A percentile compares a stretch with the other conserved stretches of the same genome.
Conservation (phyloP, 2,113 vertebrate genomes). For the Apodemus sylvaticus region DNA sequence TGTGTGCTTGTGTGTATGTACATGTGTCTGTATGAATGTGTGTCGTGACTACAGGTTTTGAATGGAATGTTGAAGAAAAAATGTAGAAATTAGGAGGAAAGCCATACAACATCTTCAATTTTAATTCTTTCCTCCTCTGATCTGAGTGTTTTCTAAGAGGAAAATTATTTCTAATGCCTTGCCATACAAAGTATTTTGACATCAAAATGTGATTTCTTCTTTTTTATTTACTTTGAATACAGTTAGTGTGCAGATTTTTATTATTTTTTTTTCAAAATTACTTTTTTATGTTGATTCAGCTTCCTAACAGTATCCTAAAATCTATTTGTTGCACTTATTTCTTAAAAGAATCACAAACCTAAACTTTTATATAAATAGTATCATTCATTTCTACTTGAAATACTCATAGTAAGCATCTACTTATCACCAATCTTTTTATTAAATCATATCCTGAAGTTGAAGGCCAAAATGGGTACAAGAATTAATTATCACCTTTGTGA, state of each 20-base stretch:
- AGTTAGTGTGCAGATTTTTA: neutral
- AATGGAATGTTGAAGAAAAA: neutral
- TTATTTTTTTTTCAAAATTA: neutral
- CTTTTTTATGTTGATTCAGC: too few relatives aligned
- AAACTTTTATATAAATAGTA: too few relatives aligned
- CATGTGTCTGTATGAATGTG: too few relatives aligned
- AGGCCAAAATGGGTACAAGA: too few relatives aligned
- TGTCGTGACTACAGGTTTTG: neutral
- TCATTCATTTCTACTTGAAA: too few relatives aligned
- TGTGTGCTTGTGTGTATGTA: neutral
- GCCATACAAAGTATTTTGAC: neutral
- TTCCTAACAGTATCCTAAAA: too few relatives aligned
- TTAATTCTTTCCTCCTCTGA: neutral
- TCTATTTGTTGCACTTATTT: too few relatives aligned
- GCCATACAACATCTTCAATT: accelerated
- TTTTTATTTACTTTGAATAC: neutral
- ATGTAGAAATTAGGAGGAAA: neutral
- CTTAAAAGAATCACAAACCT: too few relatives aligned
- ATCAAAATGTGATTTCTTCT: neutral
- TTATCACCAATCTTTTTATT: too few relatives aligned
- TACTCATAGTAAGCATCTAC: too few relatives aligned
- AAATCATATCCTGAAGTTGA: too few relatives aligned
- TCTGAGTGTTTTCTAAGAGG: neutral
- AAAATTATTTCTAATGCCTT: neutral
- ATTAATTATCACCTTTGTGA: too few relatives aligned